These are phyloP conservation scores for Scaptomyza reducta DNA, from an alignment of 2,888 invertebrate genomes.

Conservation along the genomic window DNA sequence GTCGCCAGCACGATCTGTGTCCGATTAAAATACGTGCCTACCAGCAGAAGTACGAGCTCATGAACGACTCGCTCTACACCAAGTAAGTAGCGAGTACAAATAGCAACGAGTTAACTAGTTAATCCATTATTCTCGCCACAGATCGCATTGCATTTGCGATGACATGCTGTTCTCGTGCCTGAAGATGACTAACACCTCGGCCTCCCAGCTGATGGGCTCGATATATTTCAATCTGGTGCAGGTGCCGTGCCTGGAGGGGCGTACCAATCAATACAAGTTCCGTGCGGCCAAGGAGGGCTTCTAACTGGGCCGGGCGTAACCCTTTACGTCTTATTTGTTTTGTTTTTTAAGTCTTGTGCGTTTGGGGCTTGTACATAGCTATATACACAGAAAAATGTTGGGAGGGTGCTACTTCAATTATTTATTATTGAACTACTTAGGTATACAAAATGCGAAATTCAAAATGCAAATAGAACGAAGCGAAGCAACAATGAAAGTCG, in stretches of 20 bases:
- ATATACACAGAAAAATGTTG: background rate
- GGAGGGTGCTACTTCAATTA: conserved; percentile 38
- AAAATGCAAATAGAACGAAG: conserved; percentile 2
- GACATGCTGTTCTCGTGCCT: conserved; percentile 92
- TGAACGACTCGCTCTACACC: conserved; percentile 93
- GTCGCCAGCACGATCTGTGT: conserved; percentile 95
- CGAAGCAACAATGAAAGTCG: background rate
- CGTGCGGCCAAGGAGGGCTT: conserved; percentile 83
- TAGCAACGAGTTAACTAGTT: background rate
- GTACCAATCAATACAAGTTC: conserved; percentile 75
- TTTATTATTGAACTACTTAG: conserved; percentile 62
- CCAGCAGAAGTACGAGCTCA: conserved; percentile 89
- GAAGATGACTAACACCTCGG: conserved; percentile 89
- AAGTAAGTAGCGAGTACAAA: conserved; percentile 85
- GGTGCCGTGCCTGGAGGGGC: conserved; percentile 82
- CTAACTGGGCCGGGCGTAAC: conserved; percentile 48
- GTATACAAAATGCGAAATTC: conserved; percentile 20
- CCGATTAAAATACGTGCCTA: conserved; percentile 89
- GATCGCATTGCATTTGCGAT: conserved; percentile 95
- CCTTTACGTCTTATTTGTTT: background rate
- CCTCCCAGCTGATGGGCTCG: conserved; percentile 90
- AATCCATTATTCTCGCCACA: conserved; percentile 65
- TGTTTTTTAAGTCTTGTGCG: background rate
- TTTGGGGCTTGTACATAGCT: conserved; percentile 43
- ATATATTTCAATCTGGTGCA: conserved; percentile 93